Base-by-base conservation (phyloP, 2,113 vertebrate genomes). In the Raja brachyura region DNA sequence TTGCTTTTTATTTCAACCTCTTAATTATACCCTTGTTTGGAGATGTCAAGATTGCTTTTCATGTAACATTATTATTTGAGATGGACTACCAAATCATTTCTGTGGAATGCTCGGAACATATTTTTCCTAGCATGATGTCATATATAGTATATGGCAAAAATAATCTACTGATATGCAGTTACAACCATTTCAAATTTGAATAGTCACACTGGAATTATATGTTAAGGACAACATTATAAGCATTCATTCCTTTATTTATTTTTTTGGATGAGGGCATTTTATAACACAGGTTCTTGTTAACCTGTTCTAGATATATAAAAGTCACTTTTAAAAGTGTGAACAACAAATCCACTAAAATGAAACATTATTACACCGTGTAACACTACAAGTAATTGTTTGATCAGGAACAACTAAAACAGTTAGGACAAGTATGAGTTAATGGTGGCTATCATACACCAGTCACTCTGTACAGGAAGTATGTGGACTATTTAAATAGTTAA, bases 391-490 rank as follows among this genome's bases (percentile, higher is more conserved):
- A 63, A 39, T 90, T 70, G 54, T 20, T 92, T 39, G 70, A 90
- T 70, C 13, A 31, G 73, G 54, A 92, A 54, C 20, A 48, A 73
- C 48, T 20, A 73, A 28, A 92, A 92, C 20, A 74, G 10, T 14
- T 31, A 16, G 66, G 25, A 14, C 14, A 88, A 16, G 66, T 54
- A 48, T 22, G 31, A 14, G 16, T 28, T 73, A 74, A 92, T 73
- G 39, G 31, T 92, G 66, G 48, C 61, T 73, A 73, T 28, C 33
- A 48, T 54, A 22, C 33, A 92, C 33, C 18, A 48, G 90, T 73
- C 20, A 73, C 18, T 28, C 90, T 92, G 66, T 13, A 70, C 66
- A 92, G 90, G 90, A 92, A 92, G 68, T 22, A 54, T 73, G 39
- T 68, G 48, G 90, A 28, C 68, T 92, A 73, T 74, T 66, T 54